phyloP scores from a whole-genome alignment of 1,140 invertebrate genomes.

The Homarus americanus region DNA sequence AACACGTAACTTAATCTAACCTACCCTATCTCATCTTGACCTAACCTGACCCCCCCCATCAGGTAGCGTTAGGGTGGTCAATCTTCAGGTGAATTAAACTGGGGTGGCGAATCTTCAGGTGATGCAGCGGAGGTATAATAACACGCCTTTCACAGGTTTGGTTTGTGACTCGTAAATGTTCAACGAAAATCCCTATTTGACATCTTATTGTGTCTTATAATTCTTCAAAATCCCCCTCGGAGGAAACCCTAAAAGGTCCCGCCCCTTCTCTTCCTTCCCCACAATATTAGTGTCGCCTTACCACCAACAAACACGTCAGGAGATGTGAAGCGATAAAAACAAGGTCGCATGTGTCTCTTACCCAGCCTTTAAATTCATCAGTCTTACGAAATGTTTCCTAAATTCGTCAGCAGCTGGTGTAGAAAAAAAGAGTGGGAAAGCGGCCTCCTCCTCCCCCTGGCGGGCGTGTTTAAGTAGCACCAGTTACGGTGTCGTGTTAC shows the following conservation, averaged over 20 bases:
- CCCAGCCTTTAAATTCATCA: constrained; percentile 35
- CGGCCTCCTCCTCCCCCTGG: neutral
- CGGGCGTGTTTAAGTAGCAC: constrained; percentile 56
- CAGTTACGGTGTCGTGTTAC: constrained; percentile 58
- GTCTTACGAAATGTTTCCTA: constrained; percentile 2
- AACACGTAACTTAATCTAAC: too few species aligned
- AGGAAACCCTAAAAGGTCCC: constrained; percentile 22
- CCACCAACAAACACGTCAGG: neutral
- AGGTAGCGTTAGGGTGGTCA: too few species aligned
- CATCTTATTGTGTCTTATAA: neutral
- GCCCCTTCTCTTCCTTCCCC: constrained; percentile 19
- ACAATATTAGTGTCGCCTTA: constrained; percentile 17
- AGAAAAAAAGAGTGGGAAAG: neutral
- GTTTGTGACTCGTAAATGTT: too few species aligned
- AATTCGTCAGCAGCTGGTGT: neutral
- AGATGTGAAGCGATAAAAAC: constrained; percentile 18
- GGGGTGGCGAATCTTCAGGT: too few species aligned
- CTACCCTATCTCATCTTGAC: too few species aligned
- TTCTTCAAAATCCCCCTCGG: neutral
- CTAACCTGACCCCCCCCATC: too few species aligned
- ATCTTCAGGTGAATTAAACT: too few species aligned
- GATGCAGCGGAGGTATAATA: too few species aligned
- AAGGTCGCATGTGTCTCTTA: neutral
- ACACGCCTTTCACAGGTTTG: too few species aligned
- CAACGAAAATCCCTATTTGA: neutral